Evolutionary conservation across 2,113 vertebrate genomes (phyloP).

Genomic region (Dicaeum eximium): DNA sequence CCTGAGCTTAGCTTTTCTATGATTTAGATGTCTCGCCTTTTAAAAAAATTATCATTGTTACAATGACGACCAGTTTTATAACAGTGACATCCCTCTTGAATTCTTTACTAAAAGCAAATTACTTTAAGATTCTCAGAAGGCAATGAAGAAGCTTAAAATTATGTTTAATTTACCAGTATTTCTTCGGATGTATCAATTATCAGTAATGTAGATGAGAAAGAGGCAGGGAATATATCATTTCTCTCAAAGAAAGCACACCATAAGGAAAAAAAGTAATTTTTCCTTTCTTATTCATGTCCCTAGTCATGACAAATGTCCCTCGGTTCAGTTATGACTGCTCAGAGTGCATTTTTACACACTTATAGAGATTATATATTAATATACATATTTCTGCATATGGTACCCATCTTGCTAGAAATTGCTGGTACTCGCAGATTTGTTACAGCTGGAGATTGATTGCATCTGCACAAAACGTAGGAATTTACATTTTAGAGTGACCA

Average conservation of each 20-base stretch:
- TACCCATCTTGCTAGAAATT: neutral
- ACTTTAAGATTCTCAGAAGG: neutral
- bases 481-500: neutral
- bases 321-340: neutral
- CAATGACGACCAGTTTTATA: neutral
- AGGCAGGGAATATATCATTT: neutral
- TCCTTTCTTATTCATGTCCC: neutral
- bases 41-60: conserved; percentile 35
- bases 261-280: neutral
- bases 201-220: neutral
- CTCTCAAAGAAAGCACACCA: neutral
- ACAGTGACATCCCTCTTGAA: neutral
- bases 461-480: neutral
- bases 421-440: neutral
- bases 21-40: conserved; percentile 24
- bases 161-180: conserved; percentile 25
- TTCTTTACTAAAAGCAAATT: conserved; percentile 34
- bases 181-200: conserved; percentile 1
- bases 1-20: conserved; percentile 38
- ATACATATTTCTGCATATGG: neutral
- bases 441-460: neutral
- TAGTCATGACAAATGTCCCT: neutral
- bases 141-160: neutral
- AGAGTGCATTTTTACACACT: neutral
- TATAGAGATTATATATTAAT: neutral